A percentile compares a stretch with the other conserved stretches of the same genome.
phyloP scores from a whole-genome alignment of 35 echinoderm and acorn worm genomes.

The Strongylocentrotus purpuratus region DNA sequence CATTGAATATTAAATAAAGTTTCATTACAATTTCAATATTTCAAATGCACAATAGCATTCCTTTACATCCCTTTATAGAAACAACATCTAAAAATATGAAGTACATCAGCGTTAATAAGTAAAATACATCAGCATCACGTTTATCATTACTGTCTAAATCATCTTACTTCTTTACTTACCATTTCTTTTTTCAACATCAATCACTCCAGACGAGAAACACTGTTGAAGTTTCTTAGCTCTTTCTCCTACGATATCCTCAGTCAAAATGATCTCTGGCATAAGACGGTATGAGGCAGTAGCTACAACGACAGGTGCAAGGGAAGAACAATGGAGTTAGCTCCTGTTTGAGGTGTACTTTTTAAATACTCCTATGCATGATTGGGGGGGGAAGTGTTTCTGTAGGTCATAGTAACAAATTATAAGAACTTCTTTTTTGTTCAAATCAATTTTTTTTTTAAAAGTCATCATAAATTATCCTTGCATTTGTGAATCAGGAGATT shows the following conservation, averaged over 20 bases:
- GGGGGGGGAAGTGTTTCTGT: no score
- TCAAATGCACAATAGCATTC: no score
- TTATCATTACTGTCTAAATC: not conserved
- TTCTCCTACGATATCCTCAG: slow-evolving; percentile 65
- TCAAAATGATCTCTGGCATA: slow-evolving; percentile 81
- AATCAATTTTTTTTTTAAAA: no score
- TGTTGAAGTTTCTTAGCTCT: slow-evolving; percentile 71
- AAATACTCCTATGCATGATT: no score
- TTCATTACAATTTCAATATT: no score
- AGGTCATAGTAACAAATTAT: no score
- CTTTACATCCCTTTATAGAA: no score
- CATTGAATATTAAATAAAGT: no score
- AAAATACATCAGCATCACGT: not conserved
- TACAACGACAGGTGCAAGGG: not conserved
- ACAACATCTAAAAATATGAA: not conserved
- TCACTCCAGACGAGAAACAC: slow-evolving; percentile 89
- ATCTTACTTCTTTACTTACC: slow-evolving; percentile 33
- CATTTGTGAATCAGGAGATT: no score
- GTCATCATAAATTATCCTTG: no score
- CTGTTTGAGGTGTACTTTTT: no score
- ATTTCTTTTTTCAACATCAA: slow-evolving; percentile 70
- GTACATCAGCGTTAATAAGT: not conserved
- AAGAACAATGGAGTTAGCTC: not conserved
- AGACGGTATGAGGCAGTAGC: slow-evolving; percentile 92
- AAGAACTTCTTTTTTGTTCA: no score